Evolutionary conservation across 2,797 vertebrate genomes (phyloP), one percentile per base, ranked within the genome.

Genomic region (Amphiprion clarkii): DNA sequence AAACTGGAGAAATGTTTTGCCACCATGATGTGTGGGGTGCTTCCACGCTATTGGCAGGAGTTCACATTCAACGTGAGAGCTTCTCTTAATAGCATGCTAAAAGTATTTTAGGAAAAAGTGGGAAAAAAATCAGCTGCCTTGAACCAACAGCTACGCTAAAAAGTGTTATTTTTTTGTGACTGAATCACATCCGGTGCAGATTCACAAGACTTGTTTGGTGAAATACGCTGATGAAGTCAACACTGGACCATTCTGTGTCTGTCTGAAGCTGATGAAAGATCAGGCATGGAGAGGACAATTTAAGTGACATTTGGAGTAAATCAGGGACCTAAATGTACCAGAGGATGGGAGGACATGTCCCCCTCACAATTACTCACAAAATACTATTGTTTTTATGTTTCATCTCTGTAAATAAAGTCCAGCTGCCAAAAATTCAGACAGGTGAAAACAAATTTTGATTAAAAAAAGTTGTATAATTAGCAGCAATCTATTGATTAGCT

Each of bases 1-100:
- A 91, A 93, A 93, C 79, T 79, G 87, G 80, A 89, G 86, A 90
- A 92, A 91, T 88, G 88, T 92, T 93, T 90, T 87, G 85, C 87
- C 85, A 83, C 81, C 78, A 61, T 74, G 90, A 90, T 83, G 84
- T 84, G 87, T 56, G 71, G 76, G 87, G 86, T 25, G 39, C 73
- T 74, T 83, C 61, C 67, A 61, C 33, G 27, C 82, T 76, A 60
- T 48, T 85, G 86, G 89, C 89, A 81, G 65, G 49, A 80, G 81
- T 87, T 89, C 74, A 84, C 67, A 84, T 59, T 54, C 64, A 63
- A 83, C 52, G 66, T 29, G 57, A 78, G 71, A 74, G 61, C 72
- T 76, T 14, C 49, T 72, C 54, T 31, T 5, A 63, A 69, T 60
- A 56, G 36, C 51, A 56, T 29, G 44, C 21, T 57, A 54, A 72